A percentile compares a stretch with the other conserved stretches of the same genome.
Conservation (phyloP, 2,113 vertebrate species). For the Limnothrissa miodon region DNA sequence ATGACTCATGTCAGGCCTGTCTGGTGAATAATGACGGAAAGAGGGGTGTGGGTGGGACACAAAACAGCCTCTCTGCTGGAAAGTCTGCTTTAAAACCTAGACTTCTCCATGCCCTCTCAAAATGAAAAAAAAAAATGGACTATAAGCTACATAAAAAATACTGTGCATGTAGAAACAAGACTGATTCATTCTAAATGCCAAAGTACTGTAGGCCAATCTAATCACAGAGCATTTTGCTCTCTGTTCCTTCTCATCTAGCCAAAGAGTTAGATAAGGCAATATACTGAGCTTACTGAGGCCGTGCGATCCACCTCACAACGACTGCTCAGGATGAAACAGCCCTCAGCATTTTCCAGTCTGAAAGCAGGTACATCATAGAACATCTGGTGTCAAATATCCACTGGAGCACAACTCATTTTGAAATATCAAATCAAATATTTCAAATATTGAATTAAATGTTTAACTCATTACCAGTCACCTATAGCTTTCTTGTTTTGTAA, state of each 20-base stretch:
- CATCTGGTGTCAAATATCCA: background rate
- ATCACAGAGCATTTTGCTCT: background rate
- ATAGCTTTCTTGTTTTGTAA: too few species aligned
- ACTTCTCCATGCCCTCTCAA: background rate
- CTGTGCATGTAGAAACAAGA: too few species aligned
- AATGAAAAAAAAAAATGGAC: too few species aligned
- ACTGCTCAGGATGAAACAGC: conserved; percentile 84
- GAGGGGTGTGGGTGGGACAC: background rate
- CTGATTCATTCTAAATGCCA: too few species aligned
- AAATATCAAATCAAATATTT: too few species aligned
- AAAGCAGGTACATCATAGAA: background rate
- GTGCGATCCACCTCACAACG: conserved; percentile 81
- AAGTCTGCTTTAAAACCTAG: background rate
- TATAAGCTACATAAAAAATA: too few species aligned
- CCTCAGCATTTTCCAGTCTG: conserved; percentile 85
- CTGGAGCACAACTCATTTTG: background rate
- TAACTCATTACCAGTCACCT: too few species aligned
- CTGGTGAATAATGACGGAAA: background rate
- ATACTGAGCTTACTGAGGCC: conserved; percentile 69
- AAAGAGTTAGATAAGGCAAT: background rate
- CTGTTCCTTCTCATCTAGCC: background rate
- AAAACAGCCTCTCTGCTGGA: background rate
- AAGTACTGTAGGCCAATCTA: background rate
- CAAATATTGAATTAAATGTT: background rate
- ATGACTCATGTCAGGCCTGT: background rate